Base-by-base conservation (phyloP, 2,113 vertebrate species). In the Pimephales promelas region DNA sequence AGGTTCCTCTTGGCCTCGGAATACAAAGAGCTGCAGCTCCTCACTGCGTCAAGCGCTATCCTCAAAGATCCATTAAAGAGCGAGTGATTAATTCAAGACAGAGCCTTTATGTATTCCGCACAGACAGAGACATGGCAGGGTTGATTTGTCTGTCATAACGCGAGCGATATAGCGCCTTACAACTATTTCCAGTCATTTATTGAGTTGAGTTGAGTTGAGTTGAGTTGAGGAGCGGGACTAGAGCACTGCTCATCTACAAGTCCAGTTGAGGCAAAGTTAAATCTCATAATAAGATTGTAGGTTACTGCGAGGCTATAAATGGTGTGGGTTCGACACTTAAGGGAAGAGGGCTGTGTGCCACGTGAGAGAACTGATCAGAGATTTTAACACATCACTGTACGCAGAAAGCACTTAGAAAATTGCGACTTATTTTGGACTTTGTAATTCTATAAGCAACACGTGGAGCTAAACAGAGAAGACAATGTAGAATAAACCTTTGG, bases 41-140 rank as follows among this genome's bases (percentile, higher is more conserved):
- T 94, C 94, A 93, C 93, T 96, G 96, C 95, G 95, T 95, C 95
- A 95, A 91, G 93, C 90, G 43, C 90, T 89, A 93, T 90, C 90
- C 91, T 93, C 88, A 87, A 79, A 88, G 91, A 93, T 93, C 92
- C 93, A 90, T 91, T 91, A 87, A 92, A 92, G 86, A 86, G 84
- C 83, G 90, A 92, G 90, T 91, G 93, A 91, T 93, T 87, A 88
- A 92, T 93, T 92, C 90, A 87, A 86, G 84, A 89, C 92, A 89
- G 90, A 92, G 90, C 90, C 91, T 89, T 88, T 90, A 85, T 88
- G 88, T 90, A 87, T 90, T 91, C 91, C 84, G 91, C 78, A 66
- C 73, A 68, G 75, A 75, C 74, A 72, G 89, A 92, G 87, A 79
- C 84, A 86, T 90, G 83, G 81, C 86, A 0, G 3, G 74, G 85